A percentile compares a stretch with the other conserved stretches of the same genome.
Evolutionary conservation across 1,140 invertebrate species (phyloP).

Genomic region (Druon quercuslanigerum): DNA sequence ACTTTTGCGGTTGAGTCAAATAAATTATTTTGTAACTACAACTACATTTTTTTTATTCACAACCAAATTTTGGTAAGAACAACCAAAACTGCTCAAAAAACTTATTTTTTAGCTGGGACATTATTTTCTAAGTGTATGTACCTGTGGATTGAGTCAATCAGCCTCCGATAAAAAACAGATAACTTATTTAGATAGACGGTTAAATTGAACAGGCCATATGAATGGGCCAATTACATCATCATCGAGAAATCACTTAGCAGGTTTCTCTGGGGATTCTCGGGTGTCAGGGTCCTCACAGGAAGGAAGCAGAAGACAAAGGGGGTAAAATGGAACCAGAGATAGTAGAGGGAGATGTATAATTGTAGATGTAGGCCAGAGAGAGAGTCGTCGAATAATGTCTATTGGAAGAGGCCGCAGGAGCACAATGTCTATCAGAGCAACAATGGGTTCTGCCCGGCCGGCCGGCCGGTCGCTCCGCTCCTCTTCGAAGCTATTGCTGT

Average conservation of each 20-base stretch:
- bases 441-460: conserved; percentile 51
- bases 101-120: no score
- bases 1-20: no score
- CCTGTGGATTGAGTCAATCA: no score
- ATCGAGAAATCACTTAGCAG: conserved; percentile 27
- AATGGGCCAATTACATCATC: conserved; percentile 27
- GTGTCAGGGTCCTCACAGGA: conserved; percentile 10
- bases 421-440: conserved; percentile 58
- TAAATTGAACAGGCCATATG: background rate
- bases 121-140: no score
- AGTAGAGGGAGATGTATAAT: conserved; percentile 34
- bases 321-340: conserved; percentile 29
- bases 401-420: conserved; percentile 48
- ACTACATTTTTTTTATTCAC: no score
- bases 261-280: conserved; percentile 16
- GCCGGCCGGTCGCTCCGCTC: conserved; percentile 39
- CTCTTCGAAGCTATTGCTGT: conserved; percentile 39
- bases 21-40: no score
- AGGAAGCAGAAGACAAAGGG: conserved; percentile 8
- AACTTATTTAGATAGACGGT: background rate
- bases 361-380: background rate
- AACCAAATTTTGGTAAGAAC: no score
- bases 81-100: no score
- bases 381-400: background rate
- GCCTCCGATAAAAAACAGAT: no score